Conservation (phyloP, 2,888 invertebrate genomes). For the Cephus nigrinus region DNA sequence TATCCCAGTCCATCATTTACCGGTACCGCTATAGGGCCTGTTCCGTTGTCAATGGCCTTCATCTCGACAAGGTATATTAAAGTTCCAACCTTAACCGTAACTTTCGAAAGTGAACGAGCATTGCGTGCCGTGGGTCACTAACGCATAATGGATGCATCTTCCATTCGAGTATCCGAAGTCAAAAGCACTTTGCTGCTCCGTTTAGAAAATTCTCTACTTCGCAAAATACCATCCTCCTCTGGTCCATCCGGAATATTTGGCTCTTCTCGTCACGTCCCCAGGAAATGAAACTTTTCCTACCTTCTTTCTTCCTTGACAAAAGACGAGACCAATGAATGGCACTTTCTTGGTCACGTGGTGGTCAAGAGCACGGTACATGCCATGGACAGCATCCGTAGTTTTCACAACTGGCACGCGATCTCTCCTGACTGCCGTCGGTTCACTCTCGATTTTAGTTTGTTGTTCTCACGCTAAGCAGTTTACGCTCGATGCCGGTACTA, state of each 20-base stretch:
- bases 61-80: not conserved
- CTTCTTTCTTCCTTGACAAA: not conserved
- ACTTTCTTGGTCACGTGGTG: not conserved
- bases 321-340: not conserved
- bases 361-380: not conserved
- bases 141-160: not conserved
- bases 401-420: constrained; percentile 31
- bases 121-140: not conserved
- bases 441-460: constrained; percentile 9
- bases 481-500: constrained; percentile 23
- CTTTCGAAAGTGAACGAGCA: not conserved
- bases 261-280: not conserved
- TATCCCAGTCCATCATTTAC: not conserved
- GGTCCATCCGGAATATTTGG: not conserved
- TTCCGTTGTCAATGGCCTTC: not conserved
- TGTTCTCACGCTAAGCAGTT: constrained; percentile 40
- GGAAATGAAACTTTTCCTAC: not conserved
- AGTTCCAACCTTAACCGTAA: not conserved
- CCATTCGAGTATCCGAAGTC: not conserved
- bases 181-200: not conserved
- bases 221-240: not conserved
- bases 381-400: constrained; percentile 4
- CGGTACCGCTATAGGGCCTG: not conserved
- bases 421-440: constrained; percentile 7
- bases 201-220: not conserved